These are phyloP conservation scores for Dermochelys coriacea DNA, from an alignment of 2,797 vertebrate species.

Conservation along the genomic window DNA sequence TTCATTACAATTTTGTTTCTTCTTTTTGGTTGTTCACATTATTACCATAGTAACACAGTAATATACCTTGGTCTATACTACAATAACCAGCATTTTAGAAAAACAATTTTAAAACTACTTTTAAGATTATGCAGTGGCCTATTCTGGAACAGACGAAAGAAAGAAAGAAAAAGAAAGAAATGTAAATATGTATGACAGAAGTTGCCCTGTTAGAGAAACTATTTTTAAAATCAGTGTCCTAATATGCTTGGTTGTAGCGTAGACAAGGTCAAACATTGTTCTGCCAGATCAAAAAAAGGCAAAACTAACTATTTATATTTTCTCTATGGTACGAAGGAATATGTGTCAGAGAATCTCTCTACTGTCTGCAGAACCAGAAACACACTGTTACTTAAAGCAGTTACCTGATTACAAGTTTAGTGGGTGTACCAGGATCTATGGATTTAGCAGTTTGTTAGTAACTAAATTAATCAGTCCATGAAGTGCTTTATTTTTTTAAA, in stretches of 20 bases:
- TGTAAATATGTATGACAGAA: neutral
- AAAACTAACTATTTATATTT: neutral
- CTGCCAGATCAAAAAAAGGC: slow-evolving; percentile 1
- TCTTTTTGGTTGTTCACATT: neutral
- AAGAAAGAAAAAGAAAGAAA: neutral
- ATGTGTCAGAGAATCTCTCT: neutral
- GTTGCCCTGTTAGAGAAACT: neutral
- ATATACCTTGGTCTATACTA: neutral
- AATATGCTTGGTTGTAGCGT: neutral
- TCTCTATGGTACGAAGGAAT: neutral
- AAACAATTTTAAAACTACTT: neutral
- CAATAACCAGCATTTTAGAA: neutral
- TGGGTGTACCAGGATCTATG: neutral
- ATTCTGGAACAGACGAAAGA: neutral
- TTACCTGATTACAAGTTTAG: neutral
- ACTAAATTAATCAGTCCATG: neutral
- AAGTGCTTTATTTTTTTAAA: neutral
- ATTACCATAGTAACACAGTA: neutral
- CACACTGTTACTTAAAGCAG: neutral
- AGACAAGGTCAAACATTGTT: neutral
- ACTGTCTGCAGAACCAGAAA: neutral
- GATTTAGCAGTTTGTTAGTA: neutral
- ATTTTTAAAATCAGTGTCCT: neutral
- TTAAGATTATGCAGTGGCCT: neutral
- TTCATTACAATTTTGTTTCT: neutral